Base-by-base conservation (phyloP, 2,113 vertebrate genomes). In the Taurulus bubalis region DNA sequence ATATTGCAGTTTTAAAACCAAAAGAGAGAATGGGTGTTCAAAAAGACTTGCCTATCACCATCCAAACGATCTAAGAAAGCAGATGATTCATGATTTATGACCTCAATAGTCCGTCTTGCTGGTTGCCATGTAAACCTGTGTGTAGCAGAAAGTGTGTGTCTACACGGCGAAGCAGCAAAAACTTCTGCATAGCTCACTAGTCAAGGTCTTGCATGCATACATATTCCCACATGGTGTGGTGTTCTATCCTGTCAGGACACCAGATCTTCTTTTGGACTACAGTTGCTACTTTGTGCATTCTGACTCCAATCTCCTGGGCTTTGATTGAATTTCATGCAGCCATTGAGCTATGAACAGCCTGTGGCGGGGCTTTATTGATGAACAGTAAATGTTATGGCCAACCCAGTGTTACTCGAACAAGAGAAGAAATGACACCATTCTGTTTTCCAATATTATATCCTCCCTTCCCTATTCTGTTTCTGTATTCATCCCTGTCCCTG, bases 281-380 rank as follows among this genome's bases (percentile, higher is more conserved):
- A 81, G 36, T 87, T 62, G 65, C 71, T 66, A 47, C 75, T 83
- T 55, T 78, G 59, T 64, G 69, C 32, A 82, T 84, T 63, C 71
- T 83, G 83, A 87, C 84, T 90, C 89, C 66, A 53, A 71, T 89
- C 89, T 91, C 89, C 73, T 82, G 85, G 70, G 68, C 64, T 58
- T 86, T 84, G 90, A 94, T 93, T 87, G 77, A 75, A 84, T 94
- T 94, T 84, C 88, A 79, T 85, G 83, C 77, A 87, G 78, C 83
- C 80, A 85, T 47, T 80, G 75, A 72, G 84, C 79, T 86, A 82
- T 84, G 77, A 87, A 82, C 74, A 68, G 74, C 79, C 73, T 74
- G 77, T 78, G 84, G 82, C 82, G 16, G 60, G 45, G 66, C 55
- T 79, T 82, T 93, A 92, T 60, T 91, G 93, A 94, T 86, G 65